These are phyloP conservation scores for Nasonia vitripennis DNA, from an alignment of 1,140 invertebrate genomes.

Conservation along the genomic window DNA sequence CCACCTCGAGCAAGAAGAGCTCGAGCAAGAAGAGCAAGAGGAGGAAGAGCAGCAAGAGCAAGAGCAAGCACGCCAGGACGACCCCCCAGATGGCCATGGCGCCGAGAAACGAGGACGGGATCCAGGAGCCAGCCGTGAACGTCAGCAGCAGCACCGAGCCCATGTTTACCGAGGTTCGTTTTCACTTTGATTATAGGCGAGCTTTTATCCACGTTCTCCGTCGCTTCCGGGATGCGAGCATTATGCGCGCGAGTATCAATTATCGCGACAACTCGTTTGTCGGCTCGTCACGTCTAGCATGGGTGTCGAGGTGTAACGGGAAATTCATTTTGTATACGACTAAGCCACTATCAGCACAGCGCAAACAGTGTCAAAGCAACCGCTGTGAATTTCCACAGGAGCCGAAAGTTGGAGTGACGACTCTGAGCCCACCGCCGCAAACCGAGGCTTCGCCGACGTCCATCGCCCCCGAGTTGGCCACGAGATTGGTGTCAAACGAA, in stretches of 20 bases:
- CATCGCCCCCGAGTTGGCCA: slow-evolving; percentile 11
- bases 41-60: slow-evolving; percentile 55
- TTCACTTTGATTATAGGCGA: background rate
- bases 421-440: background rate
- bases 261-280: no score
- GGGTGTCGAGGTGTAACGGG: no score
- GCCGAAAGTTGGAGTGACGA: background rate
- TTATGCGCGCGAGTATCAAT: background rate
- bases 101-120: background rate
- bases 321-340: no score
- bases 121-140: slow-evolving; percentile 16
- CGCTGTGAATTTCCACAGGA: slow-evolving; percentile 8
- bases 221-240: background rate
- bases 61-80: slow-evolving; percentile 53
- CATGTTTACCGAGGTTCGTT: slow-evolving; percentile 3
- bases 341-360: no score
- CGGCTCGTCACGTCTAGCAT: no score
- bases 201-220: background rate
- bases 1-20: slow-evolving; percentile 67
- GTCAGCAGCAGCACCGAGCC: background rate
- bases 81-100: slow-evolving; percentile 19
- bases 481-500: slow-evolving; percentile 56
- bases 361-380: background rate
- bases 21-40: slow-evolving; percentile 52
- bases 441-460: background rate